Percentiles rank a stretch among this genome's conserved stretches.
Conservation (phyloP, 2,797 vertebrate genomes). For the Chromobotia macracanthus region DNA sequence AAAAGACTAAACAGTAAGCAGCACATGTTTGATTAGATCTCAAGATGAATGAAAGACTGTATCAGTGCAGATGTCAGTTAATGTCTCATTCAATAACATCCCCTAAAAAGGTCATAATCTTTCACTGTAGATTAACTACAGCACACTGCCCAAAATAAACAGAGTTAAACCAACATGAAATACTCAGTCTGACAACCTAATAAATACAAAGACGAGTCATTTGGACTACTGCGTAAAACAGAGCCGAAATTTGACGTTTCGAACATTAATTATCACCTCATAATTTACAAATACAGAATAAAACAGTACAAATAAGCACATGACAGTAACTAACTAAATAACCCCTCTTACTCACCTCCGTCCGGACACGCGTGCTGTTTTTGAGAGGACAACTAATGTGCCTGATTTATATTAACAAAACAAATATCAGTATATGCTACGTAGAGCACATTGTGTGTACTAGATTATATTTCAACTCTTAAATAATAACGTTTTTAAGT, state of each 20-base stretch:
- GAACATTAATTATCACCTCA: background rate
- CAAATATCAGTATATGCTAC: background rate
- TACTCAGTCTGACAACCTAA: background rate
- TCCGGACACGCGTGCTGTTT: slow-evolving; percentile 11
- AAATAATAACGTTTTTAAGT: background rate
- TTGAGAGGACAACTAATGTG: background rate
- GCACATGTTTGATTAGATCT: too few species aligned
- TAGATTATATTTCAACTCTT: background rate
- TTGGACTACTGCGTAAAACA: background rate
- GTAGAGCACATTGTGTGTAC: background rate
- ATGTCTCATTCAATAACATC: background rate
- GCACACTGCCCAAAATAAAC: background rate
- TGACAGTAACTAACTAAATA: background rate
- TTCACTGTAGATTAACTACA: background rate
- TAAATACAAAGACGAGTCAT: background rate
- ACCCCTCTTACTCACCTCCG: slow-evolving; percentile 70
- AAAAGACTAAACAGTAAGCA: too few species aligned
- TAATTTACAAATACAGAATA: background rate
- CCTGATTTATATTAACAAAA: slow-evolving; percentile 56
- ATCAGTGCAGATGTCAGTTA: too few species aligned
- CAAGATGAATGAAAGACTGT: too few species aligned
- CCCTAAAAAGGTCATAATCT: background rate
- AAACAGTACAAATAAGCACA: background rate
- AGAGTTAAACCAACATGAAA: background rate
- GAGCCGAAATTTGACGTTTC: background rate